Evolutionary conservation across 2,797 vertebrate species (phyloP).

Genomic region (Poliocrania exsul): DNA sequence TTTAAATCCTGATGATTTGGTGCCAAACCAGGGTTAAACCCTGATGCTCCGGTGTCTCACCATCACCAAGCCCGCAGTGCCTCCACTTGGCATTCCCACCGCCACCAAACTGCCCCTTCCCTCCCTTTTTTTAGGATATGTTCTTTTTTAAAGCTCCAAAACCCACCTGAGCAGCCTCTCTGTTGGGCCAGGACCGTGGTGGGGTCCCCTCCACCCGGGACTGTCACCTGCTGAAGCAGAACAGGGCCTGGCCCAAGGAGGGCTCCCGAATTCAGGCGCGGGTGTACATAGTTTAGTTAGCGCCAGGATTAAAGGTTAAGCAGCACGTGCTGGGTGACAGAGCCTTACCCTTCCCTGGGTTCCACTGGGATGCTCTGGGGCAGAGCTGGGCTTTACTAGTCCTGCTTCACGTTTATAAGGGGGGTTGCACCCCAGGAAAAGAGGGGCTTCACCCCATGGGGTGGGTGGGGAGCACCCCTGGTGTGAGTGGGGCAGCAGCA

Average conservation of each 20-base stretch:
- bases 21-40: neutral
- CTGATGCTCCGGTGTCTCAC: fast-evolving
- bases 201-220: neutral
- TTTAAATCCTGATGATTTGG: neutral
- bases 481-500: fast-evolving
- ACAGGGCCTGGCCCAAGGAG: neutral
- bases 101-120: neutral
- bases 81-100: neutral
- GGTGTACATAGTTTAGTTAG: slow-evolving; percentile 41
- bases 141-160: neutral
- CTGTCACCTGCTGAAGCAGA: neutral
- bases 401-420: fast-evolving
- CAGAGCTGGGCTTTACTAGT: neutral
- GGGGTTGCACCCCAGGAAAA: neutral
- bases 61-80: neutral
- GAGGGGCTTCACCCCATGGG: neutral
- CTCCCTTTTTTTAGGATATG: neutral
- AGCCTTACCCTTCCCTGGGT: neutral
- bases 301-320: slow-evolving; percentile 1
- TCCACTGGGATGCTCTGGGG: fast-evolving
- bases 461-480: neutral
- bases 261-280: slow-evolving; percentile 5
- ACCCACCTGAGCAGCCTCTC: neutral
- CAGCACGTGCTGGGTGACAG: neutral
- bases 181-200: neutral